These are phyloP conservation scores for Paramuricea clavata DNA, from an alignment of 92 coral and sea anemone genomes.

Conservation along the genomic window DNA sequence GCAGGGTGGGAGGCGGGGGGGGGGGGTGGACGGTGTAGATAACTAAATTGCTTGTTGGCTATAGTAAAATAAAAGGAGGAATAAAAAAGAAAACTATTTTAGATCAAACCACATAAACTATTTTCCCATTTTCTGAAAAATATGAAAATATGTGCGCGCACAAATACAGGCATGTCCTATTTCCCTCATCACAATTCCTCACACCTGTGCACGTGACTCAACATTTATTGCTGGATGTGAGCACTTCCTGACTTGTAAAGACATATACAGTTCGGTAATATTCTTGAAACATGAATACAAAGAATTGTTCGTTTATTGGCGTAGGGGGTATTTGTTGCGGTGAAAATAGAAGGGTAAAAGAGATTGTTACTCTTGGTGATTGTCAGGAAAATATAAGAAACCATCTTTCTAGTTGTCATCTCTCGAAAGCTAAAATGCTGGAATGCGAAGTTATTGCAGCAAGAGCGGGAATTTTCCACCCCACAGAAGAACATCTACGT, in stretches of 20 bases:
- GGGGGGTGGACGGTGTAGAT: no score
- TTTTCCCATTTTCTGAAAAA: no score
- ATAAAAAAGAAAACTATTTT: no score
- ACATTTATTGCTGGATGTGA: no score
- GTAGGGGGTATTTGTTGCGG: slow-evolving; percentile 12
- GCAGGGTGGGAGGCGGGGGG: no score
- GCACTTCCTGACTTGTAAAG: background rate
- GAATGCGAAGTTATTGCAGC: slow-evolving; percentile 20
- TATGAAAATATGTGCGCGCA: no score
- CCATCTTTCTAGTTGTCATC: slow-evolving; percentile 25
- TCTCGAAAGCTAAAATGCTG: slow-evolving; percentile 5
- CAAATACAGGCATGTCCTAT: no score
- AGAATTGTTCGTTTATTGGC: slow-evolving; percentile 7
- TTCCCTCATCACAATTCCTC: no score
- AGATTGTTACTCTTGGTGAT: background rate
- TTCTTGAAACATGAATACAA: background rate
- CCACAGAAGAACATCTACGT: background rate
- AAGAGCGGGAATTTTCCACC: slow-evolving; percentile 26
- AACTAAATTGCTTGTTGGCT: no score
- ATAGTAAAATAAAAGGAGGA: no score
- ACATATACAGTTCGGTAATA: background rate
- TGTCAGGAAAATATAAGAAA: slow-evolving; percentile 5
- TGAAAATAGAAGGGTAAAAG: background rate
- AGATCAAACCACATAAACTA: no score
- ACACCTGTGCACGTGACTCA: no score